A percentile compares a stretch with the other conserved stretches of the same genome.
Evolutionary conservation across 2,113 vertebrate species (phyloP).

Genomic region (Periophthalmus modestus): DNA sequence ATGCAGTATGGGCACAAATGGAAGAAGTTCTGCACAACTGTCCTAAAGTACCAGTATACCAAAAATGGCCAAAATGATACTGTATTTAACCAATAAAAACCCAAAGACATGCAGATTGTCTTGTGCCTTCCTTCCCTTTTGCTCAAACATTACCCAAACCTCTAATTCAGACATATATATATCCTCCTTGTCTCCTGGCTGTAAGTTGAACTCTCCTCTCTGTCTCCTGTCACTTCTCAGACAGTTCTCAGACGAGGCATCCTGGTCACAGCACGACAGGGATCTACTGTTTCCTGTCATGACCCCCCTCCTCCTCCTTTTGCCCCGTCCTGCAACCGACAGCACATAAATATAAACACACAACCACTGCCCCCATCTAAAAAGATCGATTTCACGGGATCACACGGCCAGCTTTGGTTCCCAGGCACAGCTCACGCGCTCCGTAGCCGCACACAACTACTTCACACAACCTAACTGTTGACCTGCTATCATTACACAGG

Average conservation of each 20-base stretch:
- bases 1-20: too few species aligned
- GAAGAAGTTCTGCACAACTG: too few species aligned
- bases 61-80: too few species aligned
- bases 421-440: constrained; percentile 70
- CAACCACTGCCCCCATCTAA: constrained; percentile 52
- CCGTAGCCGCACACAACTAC: constrained; percentile 49
- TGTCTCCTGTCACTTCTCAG: constrained; percentile 21
- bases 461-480: constrained; percentile 72
- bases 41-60: too few species aligned
- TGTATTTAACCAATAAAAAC: background rate
- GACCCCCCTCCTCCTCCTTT: background rate
- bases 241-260: constrained; percentile 51
- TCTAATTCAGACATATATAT: background rate
- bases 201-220: constrained; percentile 3
- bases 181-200: background rate
- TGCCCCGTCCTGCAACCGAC: constrained; percentile 15
- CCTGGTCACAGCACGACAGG: constrained; percentile 32
- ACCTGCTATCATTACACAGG: constrained; percentile 74
- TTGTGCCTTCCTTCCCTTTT: too few species aligned
- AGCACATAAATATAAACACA: constrained; percentile 64
- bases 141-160: background rate
- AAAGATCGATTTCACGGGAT: constrained; percentile 76
- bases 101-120: background rate
- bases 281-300: constrained; percentile 58
- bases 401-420: constrained; percentile 68